Evolutionary conservation across 2,888 invertebrate genomes (phyloP), one percentile per base, ranked within the genome.

Genomic region (Sceliomorpha sp.): DNA sequence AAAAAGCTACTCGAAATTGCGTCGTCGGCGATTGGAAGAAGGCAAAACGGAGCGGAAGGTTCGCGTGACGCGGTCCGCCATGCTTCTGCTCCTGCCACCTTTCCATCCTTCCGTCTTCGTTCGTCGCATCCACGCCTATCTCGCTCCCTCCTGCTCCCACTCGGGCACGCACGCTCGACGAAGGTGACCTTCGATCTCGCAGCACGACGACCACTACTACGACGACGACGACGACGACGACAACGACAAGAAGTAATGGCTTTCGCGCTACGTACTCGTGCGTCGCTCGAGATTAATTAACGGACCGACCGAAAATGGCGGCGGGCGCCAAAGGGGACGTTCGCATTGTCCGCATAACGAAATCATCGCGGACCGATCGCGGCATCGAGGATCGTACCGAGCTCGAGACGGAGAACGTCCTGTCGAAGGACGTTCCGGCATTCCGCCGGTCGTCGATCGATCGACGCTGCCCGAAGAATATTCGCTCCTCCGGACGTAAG

Each of bases 231-330:
- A n/a, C n/a, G n/a, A n/a, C n/a, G n/a, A 58, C 44, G 44, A 32
- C 4, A 9, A 20, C 40, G 74, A 76, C 77, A 80, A 84, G 79
- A 80, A 83, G 76, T 81, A 82, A 83, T 84, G 79, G 79, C 74
- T 80, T 82, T 83, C 81, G 75, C 82, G 81, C 82, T 78, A 75
- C 66, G 72, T 73, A 73, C 79, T 75, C 75, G 63, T 10, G 27
- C 47, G 47, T 31, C 63, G 51, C 59, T 32, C 40, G 69, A 73
- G 77, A 81, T 81, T 84, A 82, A 84, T 83, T 83, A 83, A 81
- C 73, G 75, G 69, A 74, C 73, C 74, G 72, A 77, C 75, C 77
- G 70, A 83, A 82, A 81, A 81, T 83, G 82, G 82, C 76, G 77
- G 32, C 69, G 62, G 74, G 53, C 70, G 64, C 42, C 42, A 42